These are phyloP conservation scores for Gerris buenoi DNA, from an alignment of 1,140 invertebrate species.

Conservation along the genomic window DNA sequence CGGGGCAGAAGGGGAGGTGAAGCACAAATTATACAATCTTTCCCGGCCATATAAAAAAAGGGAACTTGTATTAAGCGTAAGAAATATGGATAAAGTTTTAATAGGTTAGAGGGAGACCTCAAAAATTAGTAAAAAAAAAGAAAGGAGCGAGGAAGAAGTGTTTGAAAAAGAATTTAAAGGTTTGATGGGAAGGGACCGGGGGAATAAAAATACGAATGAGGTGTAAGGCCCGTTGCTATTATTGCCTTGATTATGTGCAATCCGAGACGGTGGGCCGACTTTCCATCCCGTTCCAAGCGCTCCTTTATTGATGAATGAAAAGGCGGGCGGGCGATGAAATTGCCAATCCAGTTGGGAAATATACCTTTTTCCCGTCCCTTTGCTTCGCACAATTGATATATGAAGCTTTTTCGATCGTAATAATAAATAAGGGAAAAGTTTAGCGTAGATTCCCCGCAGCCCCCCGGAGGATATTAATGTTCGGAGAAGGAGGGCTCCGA, in stretches of 20 bases:
- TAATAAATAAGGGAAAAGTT: constrained; percentile 18
- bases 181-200: background rate
- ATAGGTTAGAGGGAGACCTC: background rate
- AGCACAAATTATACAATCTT: too few species aligned
- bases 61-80: background rate
- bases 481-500: background rate
- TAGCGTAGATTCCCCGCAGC: background rate
- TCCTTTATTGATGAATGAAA: background rate
- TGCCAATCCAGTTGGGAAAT: background rate
- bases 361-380: background rate
- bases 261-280: background rate
- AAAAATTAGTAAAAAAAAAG: background rate
- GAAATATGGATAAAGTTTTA: background rate
- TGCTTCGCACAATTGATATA: constrained; percentile 15
- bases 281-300: background rate
- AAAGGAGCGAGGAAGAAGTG: background rate
- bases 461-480: constrained; percentile 14
- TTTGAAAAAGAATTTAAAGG: background rate
- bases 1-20: too few species aligned
- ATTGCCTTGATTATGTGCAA: background rate
- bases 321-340: background rate
- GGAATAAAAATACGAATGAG: too few species aligned
- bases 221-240: too few species aligned
- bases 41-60: too few species aligned
- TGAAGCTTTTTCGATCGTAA: constrained; percentile 18